Conservation (phyloP, 1,140 invertebrate genomes). For the Physella acuta region DNA sequence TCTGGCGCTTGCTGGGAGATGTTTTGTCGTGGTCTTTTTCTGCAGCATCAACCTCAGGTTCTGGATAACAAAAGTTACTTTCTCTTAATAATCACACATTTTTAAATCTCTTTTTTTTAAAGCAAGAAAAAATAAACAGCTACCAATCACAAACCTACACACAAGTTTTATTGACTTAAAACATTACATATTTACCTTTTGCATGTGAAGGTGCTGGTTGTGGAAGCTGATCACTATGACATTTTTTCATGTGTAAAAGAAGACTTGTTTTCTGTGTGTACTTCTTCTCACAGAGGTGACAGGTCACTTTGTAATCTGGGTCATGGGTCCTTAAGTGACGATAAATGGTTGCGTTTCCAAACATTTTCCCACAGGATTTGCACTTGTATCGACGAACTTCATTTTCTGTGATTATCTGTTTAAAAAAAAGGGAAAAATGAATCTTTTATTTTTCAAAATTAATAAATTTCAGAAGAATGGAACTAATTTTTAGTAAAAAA, state of each 20-base stretch:
- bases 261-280: slow-evolving; percentile 10
- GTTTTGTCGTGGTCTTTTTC: neutral
- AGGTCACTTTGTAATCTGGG: neutral
- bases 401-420: neutral
- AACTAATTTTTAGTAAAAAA: too few species aligned
- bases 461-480: too few species aligned
- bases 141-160: too few species aligned
- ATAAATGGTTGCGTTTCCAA: slow-evolving; percentile 6
- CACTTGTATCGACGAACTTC: slow-evolving; percentile 3
- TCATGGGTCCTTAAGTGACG: slow-evolving; percentile 18
- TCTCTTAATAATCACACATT: too few species aligned
- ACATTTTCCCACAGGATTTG: neutral
- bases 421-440: neutral
- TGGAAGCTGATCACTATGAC: too few species aligned
- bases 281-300: slow-evolving; percentile 2
- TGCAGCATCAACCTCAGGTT: neutral
- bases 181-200: too few species aligned
- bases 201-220: too few species aligned
- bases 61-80: too few species aligned
- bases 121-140: too few species aligned
- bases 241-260: neutral
- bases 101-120: too few species aligned
- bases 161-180: too few species aligned
- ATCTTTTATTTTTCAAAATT: too few species aligned
- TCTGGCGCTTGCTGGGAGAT: neutral